Conservation (phyloP, 2,113 vertebrate genomes). For the Kryptolebias marmoratus region DNA sequence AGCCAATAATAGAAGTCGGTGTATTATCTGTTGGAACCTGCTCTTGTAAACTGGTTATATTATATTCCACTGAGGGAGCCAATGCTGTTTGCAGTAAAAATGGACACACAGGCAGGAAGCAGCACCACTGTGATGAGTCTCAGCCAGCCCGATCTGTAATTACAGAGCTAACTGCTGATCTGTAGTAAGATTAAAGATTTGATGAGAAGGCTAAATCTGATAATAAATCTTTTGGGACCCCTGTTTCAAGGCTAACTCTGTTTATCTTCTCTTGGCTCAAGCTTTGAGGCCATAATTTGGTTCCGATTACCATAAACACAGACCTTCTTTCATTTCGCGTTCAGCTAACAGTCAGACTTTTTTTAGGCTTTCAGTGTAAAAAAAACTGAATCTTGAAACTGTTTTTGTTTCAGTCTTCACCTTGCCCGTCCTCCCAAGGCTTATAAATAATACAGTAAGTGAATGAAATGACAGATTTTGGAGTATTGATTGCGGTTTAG, state of each 20-base stretch:
- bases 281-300: conserved; percentile 50
- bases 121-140: conserved; percentile 72
- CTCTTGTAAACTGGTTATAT: background rate
- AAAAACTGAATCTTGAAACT: background rate
- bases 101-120: conserved; percentile 52
- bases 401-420: background rate
- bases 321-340: conserved; percentile 4
- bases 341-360: background rate
- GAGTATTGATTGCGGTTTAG: conserved; percentile 29
- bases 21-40: background rate
- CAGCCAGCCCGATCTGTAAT: conserved; percentile 58
- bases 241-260: conserved; percentile 20
- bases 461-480: conserved; percentile 37
- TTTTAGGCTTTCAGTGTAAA: no score
- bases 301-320: conserved; percentile 6
- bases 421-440: background rate
- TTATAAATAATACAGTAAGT: conserved; percentile 47
- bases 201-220: conserved; percentile 46
- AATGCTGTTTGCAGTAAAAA: conserved; percentile 10
- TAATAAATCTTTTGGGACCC: conserved; percentile 43
- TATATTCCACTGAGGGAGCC: conserved; percentile 9
- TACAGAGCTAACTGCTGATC: conserved; percentile 70
- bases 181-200: conserved; percentile 45
- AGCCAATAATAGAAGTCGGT: background rate
- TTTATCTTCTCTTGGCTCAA: conserved; percentile 16